Conservation (phyloP, 2,888 invertebrate species). For the Odontothrips loti region DNA sequence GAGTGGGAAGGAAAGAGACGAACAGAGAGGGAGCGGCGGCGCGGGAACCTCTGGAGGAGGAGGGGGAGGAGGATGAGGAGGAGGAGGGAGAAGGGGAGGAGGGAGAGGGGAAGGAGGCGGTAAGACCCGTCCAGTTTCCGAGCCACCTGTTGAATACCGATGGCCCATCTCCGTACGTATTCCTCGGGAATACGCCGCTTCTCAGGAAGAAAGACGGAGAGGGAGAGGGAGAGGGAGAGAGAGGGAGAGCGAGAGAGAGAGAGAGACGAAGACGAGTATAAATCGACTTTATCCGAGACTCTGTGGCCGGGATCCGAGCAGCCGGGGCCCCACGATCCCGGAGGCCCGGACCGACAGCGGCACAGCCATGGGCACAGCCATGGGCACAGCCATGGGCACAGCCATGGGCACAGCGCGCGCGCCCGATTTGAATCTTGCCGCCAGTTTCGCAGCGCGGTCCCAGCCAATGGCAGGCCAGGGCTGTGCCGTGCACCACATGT, state of each 20-base stretch:
- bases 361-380: too few relatives aligned
- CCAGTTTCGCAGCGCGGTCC: neutral
- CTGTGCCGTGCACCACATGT: neutral
- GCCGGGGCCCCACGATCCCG: too few relatives aligned
- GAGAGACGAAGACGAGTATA: neutral
- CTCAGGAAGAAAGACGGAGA: neutral
- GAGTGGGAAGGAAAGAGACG: neutral
- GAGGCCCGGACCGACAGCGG: too few relatives aligned
- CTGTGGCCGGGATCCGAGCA: too few relatives aligned
- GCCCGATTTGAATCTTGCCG: neutral
- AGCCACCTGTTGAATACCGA: slow-evolving; percentile 11
- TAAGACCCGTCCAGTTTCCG: neutral
- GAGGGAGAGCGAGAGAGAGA: neutral
- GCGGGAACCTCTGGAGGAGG: neutral
- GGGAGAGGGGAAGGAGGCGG: neutral
- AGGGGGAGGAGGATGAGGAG: neutral
- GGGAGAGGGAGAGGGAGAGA: neutral
- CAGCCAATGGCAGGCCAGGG: neutral
- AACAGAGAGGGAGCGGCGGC: neutral
- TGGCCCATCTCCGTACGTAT: neutral
- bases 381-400: too few relatives aligned
- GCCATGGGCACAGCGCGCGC: too few relatives aligned
- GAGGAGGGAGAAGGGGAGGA: neutral
- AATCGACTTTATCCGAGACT: slow-evolving; percentile 4
- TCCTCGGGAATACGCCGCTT: neutral